phyloP scores from a whole-genome alignment of 2,113 vertebrate species.

The Brachypodius melanocephalos region DNA sequence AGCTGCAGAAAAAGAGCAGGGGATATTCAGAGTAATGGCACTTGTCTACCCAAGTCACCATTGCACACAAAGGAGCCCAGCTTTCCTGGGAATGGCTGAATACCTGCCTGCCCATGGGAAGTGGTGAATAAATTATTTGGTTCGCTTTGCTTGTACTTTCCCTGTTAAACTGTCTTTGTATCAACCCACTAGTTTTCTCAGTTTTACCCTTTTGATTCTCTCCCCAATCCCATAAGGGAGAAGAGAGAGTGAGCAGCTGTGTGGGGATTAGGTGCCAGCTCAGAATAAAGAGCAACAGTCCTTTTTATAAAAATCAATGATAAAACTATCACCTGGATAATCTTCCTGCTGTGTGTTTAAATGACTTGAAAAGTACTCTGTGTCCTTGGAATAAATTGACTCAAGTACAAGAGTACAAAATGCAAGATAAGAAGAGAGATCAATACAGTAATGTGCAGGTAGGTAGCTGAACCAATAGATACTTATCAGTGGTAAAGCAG shows the following conservation, averaged over 20 bases:
- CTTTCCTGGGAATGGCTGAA: neutral
- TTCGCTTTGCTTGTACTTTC: neutral
- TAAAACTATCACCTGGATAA: constrained; percentile 34
- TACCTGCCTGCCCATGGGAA: neutral
- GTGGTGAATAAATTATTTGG: neutral
- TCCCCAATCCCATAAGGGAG: neutral
- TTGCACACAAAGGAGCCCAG: neutral
- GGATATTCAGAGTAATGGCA: neutral
- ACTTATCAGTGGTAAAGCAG: neutral
- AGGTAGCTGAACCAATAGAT: neutral
- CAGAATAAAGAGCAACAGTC: neutral
- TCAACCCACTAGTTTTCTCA: neutral
- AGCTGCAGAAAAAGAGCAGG: neutral
- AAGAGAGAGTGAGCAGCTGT: neutral
- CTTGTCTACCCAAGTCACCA: neutral
- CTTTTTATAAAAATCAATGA: constrained; percentile 13
- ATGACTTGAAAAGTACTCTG: constrained; percentile 27
- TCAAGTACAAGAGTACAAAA: constrained; percentile 19
- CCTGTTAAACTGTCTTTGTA: neutral
- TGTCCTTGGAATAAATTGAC: constrained; percentile 51
- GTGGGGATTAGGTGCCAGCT: neutral
- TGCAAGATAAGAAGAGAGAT: constrained; percentile 11
- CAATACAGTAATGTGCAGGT: constrained; percentile 17
- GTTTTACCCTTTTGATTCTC: neutral
- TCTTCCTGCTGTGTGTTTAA: constrained; percentile 31